Percentiles rank a stretch among this genome's conserved stretches.
Conservation (phyloP, 2,888 invertebrate species). For the Notodonta dromedarius region DNA sequence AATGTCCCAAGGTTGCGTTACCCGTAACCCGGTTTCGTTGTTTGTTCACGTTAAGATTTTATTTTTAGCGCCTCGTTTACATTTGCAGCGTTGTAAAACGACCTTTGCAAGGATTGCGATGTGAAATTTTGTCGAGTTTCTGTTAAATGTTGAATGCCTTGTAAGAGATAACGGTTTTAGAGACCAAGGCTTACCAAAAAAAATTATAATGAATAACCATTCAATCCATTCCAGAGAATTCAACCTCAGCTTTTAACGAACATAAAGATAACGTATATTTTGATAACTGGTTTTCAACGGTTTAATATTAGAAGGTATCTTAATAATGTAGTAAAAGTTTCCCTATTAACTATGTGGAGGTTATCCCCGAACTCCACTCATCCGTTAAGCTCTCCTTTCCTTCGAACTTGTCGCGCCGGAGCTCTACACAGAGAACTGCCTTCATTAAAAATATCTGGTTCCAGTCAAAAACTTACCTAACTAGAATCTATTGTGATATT, state of each 20-base stretch:
- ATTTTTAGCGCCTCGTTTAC: slow-evolving; percentile 6
- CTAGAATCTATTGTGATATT: too few relatives aligned
- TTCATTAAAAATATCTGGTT: background rate
- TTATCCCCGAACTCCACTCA: background rate
- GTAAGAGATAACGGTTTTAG: background rate
- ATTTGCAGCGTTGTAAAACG: background rate
- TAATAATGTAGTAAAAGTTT: background rate
- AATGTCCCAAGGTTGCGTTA: slow-evolving; percentile 36
- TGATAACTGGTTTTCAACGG: too few relatives aligned
- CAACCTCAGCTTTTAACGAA: too few relatives aligned
- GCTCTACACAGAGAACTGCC: background rate
- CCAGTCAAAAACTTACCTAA: too few relatives aligned
- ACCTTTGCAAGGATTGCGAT: slow-evolving; percentile 1
- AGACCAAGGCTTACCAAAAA: too few relatives aligned
- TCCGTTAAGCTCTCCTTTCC: slow-evolving; percentile 2
- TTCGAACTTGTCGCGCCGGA: background rate
- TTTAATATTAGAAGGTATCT: too few relatives aligned
- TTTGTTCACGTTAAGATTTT: background rate
- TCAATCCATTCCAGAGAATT: too few relatives aligned
- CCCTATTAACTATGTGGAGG: background rate
- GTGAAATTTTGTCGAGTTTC: background rate
- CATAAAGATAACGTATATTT: too few relatives aligned
- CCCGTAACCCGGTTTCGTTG: slow-evolving; percentile 45
- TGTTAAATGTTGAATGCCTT: background rate
- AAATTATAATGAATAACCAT: too few relatives aligned